phyloP scores from a whole-genome alignment of 2,113 vertebrate species.

The Piliocolobus tephrosceles region DNA sequence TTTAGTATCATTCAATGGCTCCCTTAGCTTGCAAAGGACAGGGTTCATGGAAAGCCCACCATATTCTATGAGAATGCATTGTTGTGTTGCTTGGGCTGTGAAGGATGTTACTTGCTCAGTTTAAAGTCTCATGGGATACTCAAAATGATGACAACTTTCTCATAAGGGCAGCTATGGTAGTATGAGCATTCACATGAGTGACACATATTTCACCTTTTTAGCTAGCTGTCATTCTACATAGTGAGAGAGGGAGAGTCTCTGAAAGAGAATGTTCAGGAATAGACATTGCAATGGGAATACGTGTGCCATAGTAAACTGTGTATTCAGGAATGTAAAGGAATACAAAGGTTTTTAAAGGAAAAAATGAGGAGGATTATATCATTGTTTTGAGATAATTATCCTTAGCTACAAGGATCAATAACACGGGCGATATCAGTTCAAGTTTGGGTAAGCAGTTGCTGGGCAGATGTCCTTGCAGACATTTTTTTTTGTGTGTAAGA shows the following conservation, averaged over 20 bases:
- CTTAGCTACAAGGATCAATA: not conserved
- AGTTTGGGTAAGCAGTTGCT: not conserved
- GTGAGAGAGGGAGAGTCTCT: not conserved
- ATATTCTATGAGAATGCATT: not conserved
- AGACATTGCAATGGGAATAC: not conserved
- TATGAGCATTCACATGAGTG: not conserved
- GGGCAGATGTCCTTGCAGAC: not conserved
- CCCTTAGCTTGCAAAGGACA: not conserved
- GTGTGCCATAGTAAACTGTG: not conserved
- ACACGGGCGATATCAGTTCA: not conserved
- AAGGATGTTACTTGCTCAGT: not conserved
- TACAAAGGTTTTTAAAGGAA: not conserved
- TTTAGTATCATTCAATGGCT: not conserved
- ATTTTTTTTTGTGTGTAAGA: not conserved
- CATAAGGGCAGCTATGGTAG: too few relatives aligned
- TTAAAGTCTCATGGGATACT: not conserved
- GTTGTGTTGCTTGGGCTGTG: not conserved
- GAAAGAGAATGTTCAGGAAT: not conserved
- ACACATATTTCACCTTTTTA: not conserved
- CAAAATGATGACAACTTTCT: not conserved
- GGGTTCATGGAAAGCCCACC: not conserved
- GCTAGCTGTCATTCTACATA: not conserved
- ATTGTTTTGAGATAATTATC: not conserved
- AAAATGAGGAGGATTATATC: not conserved
- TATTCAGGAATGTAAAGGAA: not conserved